Base-by-base conservation (phyloP, 2,797 vertebrate species). In the Salarias fasciatus region DNA sequence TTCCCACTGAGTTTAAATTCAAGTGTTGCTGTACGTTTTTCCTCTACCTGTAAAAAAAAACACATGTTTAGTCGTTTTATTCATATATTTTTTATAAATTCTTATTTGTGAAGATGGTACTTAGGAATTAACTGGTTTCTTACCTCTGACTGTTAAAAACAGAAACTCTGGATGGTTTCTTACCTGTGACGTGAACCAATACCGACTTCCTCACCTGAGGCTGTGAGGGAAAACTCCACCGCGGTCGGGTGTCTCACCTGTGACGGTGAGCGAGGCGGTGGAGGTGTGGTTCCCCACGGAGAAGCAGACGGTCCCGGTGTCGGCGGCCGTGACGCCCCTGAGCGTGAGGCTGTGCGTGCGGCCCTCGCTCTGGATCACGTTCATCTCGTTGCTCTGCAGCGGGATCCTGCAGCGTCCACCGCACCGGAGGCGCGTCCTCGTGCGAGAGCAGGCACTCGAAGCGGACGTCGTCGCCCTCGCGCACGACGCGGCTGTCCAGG, bases 401-500 rank as follows among this genome's bases (percentile, higher is more conserved):
- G 92, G 93, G 24, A 96, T 94, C 95, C 84, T 96, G 93, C 6
- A 98, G 93, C 56, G 88, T 93, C 96, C 97, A 98, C 47, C 94
- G 93, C 28, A 92, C 89, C 0, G 80, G 84, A n/a, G 78, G 81
- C 0, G 91, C 88, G 0, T 92, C 89, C 0, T 91, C 92, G 0
- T 84, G 93, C n/a, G 95, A 98, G 8, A 98, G 88, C 49, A 94
- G 80, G 49, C 95, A 98, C 71, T 87, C 87, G 11, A 98, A 98
- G 9, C 68, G 86, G 50, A 93, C 95, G 0, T 97, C 93, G 1
- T 94, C 95, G 0, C 94, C 94, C 47, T 94, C 93, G 0, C 64
- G 65, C 6, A 94, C 95, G 31, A 88, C 91, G 1, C 69, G 79
- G 77, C 95, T 94, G 74, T 92, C 92, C 73, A 98, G 88, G 55